Percentiles rank a stretch among this genome's conserved stretches.
Conservation (phyloP, 2,797 vertebrate genomes). For the Taenioides sp. region DNA sequence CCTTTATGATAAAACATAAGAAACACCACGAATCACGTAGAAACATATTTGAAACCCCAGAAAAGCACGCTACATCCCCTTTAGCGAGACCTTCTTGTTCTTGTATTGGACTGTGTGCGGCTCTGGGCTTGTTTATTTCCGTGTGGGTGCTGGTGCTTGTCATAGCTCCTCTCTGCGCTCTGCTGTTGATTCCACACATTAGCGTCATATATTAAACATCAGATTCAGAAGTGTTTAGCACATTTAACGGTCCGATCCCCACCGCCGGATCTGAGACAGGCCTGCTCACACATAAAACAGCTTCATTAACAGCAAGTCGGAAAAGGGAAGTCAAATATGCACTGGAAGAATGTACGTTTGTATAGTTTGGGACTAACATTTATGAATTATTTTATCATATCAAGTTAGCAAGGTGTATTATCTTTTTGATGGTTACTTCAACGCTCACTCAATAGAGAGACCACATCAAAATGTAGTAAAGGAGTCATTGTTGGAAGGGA, state of each 20-base stretch:
- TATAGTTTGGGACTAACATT: neutral
- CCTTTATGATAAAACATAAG: too few relatives aligned
- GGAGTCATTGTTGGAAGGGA: too few relatives aligned
- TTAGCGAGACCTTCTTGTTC: neutral
- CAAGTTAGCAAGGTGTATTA: too few relatives aligned
- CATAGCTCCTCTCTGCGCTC: conserved; percentile 5
- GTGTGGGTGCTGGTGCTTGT: conserved; percentile 12
- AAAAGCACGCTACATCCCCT: too few relatives aligned
- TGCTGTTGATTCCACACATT: conserved; percentile 23
- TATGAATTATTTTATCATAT: neutral
- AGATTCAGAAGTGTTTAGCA: conserved; percentile 30
- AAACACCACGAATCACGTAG: too few relatives aligned
- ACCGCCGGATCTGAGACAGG: conserved; percentile 13
- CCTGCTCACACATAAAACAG: conserved; percentile 30
- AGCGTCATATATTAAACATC: conserved; percentile 20
- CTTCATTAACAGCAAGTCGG: conserved; percentile 34
- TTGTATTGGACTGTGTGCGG: neutral
- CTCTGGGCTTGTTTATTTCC: conserved; percentile 18
- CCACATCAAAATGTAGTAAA: too few relatives aligned
- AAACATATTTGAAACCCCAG: too few relatives aligned
- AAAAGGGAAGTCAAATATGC: neutral
- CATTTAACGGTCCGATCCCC: conserved; percentile 24
- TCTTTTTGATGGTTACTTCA: too few relatives aligned
- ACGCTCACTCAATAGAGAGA: too few relatives aligned
- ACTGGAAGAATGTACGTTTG: neutral